Conservation (phyloP, 2,113 vertebrate species). For the Strix uralensis region DNA sequence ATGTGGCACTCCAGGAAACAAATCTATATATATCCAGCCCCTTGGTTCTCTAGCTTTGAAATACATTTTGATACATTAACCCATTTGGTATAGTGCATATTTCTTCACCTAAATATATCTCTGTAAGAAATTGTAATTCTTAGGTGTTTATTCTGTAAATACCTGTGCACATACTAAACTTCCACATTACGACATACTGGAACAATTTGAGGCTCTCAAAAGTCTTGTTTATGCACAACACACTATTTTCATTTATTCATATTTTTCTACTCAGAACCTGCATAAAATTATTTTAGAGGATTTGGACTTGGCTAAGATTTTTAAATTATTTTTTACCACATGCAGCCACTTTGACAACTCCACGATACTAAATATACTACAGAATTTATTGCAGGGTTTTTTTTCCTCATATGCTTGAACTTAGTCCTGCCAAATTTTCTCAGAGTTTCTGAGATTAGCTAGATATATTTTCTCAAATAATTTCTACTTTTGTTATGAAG, state of each 20-base stretch:
- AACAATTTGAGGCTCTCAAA: background rate
- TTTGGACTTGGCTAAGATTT: background rate
- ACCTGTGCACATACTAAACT: background rate
- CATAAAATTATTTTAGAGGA: background rate
- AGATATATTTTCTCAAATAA: background rate
- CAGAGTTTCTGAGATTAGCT: background rate
- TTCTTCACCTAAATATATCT: background rate
- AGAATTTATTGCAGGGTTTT: background rate
- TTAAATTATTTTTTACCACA: background rate
- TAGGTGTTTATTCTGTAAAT: background rate
- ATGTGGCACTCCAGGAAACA: background rate
- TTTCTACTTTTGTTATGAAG: background rate
- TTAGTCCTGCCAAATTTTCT: background rate
- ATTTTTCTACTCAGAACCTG: background rate
- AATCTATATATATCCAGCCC: background rate
- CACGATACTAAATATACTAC: background rate
- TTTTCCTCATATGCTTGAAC: background rate
- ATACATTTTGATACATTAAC: background rate
- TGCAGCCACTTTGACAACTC: background rate
- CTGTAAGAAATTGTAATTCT: background rate
- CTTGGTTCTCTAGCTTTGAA: background rate
- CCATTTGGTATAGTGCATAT: background rate
- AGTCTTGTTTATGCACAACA: background rate
- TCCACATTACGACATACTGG: background rate
- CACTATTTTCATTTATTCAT: background rate